A percentile compares a stretch with the other conserved stretches of the same genome.
These are phyloP conservation scores for Smutsia temminckii DNA, from an alignment of 2,797 vertebrate genomes.

Conservation along the genomic window DNA sequence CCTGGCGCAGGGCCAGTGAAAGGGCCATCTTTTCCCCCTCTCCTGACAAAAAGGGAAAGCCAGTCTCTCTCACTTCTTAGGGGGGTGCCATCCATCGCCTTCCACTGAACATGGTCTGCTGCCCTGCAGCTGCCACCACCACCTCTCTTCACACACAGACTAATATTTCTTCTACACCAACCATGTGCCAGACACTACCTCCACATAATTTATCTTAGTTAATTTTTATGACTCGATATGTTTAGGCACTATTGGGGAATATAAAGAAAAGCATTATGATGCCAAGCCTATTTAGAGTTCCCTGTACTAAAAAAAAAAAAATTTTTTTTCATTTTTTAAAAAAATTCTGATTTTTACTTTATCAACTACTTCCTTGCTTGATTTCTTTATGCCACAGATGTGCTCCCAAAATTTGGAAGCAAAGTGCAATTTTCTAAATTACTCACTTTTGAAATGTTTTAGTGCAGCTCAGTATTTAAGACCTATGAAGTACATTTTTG, in stretches of 20 bases:
- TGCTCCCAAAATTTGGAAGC: neutral
- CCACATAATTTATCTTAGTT: neutral
- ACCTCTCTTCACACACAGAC: neutral
- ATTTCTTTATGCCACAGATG: neutral
- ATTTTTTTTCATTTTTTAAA: neutral
- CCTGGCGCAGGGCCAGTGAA: neutral
- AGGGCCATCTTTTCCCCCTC: neutral
- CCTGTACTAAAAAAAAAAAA: neutral
- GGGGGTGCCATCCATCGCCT: neutral
- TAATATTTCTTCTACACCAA: neutral
- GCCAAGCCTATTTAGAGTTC: neutral
- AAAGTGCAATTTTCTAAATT: neutral
- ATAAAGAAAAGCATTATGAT: neutral
- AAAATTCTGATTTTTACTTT: neutral
- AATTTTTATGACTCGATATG: neutral
- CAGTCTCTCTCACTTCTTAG: neutral
- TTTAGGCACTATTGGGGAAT: neutral
- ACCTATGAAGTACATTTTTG: neutral
- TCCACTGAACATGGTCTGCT: neutral
- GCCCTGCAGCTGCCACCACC: neutral
- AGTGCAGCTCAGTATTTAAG: constrained; percentile 3
- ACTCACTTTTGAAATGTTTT: constrained; percentile 45
- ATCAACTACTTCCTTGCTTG: neutral
- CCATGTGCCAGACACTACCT: neutral
- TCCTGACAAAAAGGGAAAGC: neutral